A percentile compares a stretch with the other conserved stretches of the same genome.
Conservation (phyloP, 2,797 vertebrate genomes). For the Nyctibius grandis region DNA sequence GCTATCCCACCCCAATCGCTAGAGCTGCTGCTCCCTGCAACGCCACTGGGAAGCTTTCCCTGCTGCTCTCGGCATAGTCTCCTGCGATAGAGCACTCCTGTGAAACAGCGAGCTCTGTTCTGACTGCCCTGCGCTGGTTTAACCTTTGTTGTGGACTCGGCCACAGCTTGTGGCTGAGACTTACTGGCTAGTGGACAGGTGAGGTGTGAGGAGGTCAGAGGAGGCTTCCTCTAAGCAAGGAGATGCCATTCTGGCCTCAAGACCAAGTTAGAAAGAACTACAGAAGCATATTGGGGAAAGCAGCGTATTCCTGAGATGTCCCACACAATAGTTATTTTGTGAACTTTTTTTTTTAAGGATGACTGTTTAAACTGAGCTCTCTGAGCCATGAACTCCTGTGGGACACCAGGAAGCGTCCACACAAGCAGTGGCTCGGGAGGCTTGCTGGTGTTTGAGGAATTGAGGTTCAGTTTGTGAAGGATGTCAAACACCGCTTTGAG, state of each 20-base stretch:
- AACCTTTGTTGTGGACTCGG: neutral
- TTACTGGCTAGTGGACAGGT: neutral
- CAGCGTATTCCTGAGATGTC: neutral
- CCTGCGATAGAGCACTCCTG: neutral
- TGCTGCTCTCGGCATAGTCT: neutral
- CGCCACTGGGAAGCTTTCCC: neutral
- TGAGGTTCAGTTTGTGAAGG: neutral
- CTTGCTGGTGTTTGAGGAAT: neutral
- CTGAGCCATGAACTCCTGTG: neutral
- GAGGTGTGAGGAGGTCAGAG: neutral
- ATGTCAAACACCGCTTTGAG: neutral
- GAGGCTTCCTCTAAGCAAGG: neutral
- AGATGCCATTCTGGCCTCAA: neutral
- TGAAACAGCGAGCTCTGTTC: neutral
- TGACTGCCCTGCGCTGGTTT: neutral
- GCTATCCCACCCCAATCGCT: neutral
- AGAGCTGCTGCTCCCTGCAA: slow-evolving; percentile 35
- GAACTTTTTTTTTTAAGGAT: neutral
- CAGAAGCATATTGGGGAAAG: neutral
- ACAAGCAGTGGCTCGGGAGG: accelerated
- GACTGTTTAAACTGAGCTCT: neutral
- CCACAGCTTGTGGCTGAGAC: neutral
- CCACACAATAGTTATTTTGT: neutral
- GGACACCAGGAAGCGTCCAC: neutral
- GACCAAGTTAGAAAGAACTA: neutral